phyloP scores from a whole-genome alignment of 2,888 invertebrate genomes.

The Himalopsyche japonica region DNA sequence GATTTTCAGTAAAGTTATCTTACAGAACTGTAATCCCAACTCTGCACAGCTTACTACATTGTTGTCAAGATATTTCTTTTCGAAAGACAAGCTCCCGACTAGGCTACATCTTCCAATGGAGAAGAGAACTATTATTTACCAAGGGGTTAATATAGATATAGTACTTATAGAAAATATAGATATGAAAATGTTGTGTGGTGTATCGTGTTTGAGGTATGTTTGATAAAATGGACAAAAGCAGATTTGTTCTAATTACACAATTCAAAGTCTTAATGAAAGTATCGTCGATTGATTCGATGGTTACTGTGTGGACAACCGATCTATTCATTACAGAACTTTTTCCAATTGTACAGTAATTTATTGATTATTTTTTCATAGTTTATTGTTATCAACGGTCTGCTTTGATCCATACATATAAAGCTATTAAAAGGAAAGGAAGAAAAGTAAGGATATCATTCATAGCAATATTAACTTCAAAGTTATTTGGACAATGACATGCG shows the following conservation, averaged over 20 bases:
- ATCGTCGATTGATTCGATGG: too few relatives aligned
- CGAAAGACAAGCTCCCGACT: conserved; percentile 15
- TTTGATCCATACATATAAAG: not conserved
- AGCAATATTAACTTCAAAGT: not conserved
- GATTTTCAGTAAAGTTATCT: conserved; percentile 7
- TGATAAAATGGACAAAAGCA: not conserved
- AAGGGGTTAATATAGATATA: conserved; percentile 19
- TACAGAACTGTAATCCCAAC: conserved; percentile 30
- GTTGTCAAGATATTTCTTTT: conserved; percentile 8
- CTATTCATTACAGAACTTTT: too few relatives aligned
- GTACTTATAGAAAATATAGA: conserved; percentile 19
- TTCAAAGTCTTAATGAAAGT: too few relatives aligned
- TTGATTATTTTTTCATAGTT: too few relatives aligned
- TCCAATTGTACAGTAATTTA: too few relatives aligned
- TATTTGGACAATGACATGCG: not conserved
- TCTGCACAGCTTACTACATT: conserved; percentile 20
- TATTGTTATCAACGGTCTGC: not conserved
- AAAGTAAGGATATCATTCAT: not conserved
- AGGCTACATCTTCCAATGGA: conserved; percentile 9
- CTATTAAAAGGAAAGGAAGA: not conserved
- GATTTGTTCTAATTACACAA: not conserved
- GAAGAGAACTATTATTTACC: conserved; percentile 16
- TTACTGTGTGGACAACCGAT: too few relatives aligned
- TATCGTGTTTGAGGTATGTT: not conserved
- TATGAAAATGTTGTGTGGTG: conserved; percentile 20